Percentiles rank a stretch among this genome's conserved stretches.
phyloP scores from a whole-genome alignment of 2,888 invertebrate species.

The Platycnemis pennipes region DNA sequence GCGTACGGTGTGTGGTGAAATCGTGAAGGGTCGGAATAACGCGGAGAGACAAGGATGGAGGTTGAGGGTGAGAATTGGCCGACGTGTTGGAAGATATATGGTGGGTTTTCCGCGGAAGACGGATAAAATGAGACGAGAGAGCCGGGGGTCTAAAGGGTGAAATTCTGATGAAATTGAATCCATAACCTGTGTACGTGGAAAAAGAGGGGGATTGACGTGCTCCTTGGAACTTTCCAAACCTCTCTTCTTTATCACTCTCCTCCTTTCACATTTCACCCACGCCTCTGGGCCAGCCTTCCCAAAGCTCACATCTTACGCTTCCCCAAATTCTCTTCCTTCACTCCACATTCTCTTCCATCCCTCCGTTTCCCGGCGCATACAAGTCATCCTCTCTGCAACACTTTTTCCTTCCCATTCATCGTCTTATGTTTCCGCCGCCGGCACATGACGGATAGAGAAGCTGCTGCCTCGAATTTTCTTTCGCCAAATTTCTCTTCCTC shows the following conservation, averaged over 20 bases:
- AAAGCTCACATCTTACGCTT: not conserved
- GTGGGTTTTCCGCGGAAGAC: not conserved
- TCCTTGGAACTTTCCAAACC: constrained; percentile 11
- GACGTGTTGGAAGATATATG: constrained; percentile 35
- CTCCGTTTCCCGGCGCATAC: not conserved
- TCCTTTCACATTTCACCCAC: constrained; percentile 36
- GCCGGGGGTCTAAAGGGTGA: not conserved
- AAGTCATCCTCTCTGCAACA: not conserved
- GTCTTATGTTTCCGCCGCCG: not conserved
- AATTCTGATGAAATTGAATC: constrained; percentile 37
- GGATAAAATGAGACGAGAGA: not conserved
- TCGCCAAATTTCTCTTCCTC: not conserved
- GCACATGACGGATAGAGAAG: not conserved
- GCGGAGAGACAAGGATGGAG: not conserved
- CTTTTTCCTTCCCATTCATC: not conserved
- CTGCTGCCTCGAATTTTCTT: not conserved
- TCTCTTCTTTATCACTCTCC: not conserved
- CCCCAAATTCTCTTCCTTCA: not conserved
- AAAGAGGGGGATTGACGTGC: not conserved
- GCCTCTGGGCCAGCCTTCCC: not conserved
- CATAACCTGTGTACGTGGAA: constrained; percentile 35
- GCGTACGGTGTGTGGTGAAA: too few species aligned
- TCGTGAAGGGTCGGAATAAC: not conserved
- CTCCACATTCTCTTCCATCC: not conserved
- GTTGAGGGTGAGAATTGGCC: not conserved